phyloP scores from a whole-genome alignment of 2,113 vertebrate species.

The Hyla sarda region DNA sequence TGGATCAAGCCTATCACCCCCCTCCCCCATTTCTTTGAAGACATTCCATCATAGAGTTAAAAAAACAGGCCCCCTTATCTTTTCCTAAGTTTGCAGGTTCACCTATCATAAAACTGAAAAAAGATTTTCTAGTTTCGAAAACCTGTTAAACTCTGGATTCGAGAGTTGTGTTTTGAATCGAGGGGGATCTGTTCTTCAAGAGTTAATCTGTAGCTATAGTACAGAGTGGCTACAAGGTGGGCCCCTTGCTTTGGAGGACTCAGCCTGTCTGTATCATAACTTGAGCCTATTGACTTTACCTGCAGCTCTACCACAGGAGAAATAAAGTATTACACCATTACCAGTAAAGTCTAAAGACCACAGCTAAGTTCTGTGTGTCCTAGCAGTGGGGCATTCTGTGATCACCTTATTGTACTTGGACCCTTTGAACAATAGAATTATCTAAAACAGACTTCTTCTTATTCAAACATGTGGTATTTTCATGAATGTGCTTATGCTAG shows the following conservation, averaged over 20 bases:
- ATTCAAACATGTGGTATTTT: too few relatives aligned
- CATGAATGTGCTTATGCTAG: too few relatives aligned
- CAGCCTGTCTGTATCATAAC: too few relatives aligned
- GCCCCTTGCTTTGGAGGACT: background rate
- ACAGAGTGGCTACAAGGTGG: background rate
- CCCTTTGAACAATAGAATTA: too few relatives aligned
- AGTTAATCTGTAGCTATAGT: background rate
- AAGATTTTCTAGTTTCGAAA: background rate
- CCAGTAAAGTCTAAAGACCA: too few relatives aligned
- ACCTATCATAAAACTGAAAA: background rate
- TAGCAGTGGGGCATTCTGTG: background rate
- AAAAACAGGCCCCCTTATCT: background rate
- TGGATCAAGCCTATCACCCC: background rate
- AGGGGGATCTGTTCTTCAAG: background rate
- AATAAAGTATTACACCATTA: too few relatives aligned
- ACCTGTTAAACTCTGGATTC: background rate
- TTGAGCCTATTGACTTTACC: background rate
- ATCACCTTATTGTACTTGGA: background rate
- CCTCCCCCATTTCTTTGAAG: background rate
- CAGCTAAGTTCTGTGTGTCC: too few relatives aligned
- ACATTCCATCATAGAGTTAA: background rate
- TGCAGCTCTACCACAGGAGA: too few relatives aligned
- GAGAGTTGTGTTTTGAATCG: background rate
- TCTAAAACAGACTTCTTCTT: too few relatives aligned
- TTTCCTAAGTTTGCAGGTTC: background rate